Evolutionary conservation across 92 coral and sea anemone species (phyloP), one percentile per base, ranked within the genome.

Genomic region (Porites rus): DNA sequence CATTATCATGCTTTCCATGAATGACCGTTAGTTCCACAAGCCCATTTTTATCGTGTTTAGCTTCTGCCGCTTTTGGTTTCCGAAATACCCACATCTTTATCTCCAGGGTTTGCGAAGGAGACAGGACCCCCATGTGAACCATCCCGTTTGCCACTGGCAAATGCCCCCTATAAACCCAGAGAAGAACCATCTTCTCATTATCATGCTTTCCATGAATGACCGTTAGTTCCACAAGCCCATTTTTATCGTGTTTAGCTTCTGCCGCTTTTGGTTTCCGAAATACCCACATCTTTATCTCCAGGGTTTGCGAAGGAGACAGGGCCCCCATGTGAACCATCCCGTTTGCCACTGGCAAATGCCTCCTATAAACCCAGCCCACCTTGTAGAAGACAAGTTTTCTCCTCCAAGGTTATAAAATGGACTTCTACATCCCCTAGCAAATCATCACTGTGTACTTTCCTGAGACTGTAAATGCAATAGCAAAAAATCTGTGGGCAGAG

Each of bases 191-290:
- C n/a, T n/a, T n/a, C n/a, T n/a, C n/a, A n/a, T n/a, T n/a, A n/a
- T n/a, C n/a, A n/a, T n/a, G n/a, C n/a, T n/a, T n/a, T n/a, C n/a
- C n/a, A n/a, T n/a, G n/a, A n/a, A n/a, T n/a, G n/a, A n/a, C n/a
- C n/a, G n/a, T n/a, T n/a, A n/a, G n/a, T n/a, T n/a, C n/a, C n/a
- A n/a, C n/a, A n/a, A n/a, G n/a, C n/a, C n/a, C n/a, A n/a, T n/a
- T n/a, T n/a, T n/a, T n/a, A n/a, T n/a, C n/a, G n/a, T n/a, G 87
- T 53, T 75, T 56, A 14, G 80, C 88, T 64, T 88, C 69, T 1
- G 98, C 98, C 6, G 98, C 98, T 59, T 18, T 69, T 7, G 84
- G 88, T 58, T 92, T 91, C 46, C 98, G 93, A 64, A 82, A 92
- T 7, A 96, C 95, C 91, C 91, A 92, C 8, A 92, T 95, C 11